These are phyloP conservation scores for Scelioninae gen. 2 DNA, from an alignment of 2,888 invertebrate species.

Conservation along the genomic window DNA sequence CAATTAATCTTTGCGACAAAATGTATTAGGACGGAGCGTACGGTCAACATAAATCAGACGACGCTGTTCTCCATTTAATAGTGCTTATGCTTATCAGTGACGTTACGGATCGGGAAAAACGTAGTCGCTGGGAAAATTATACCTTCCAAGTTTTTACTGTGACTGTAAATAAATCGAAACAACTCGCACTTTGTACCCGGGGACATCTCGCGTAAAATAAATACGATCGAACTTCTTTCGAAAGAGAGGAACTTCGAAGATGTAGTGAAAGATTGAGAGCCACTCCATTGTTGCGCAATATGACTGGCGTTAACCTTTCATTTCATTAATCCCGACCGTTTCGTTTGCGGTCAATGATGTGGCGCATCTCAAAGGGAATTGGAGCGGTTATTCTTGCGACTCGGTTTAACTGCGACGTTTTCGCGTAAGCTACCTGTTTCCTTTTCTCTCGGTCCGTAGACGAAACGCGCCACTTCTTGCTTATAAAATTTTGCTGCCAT, in stretches of 20 bases:
- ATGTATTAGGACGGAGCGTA: conserved; percentile 51
- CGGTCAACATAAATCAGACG: conserved; percentile 61
- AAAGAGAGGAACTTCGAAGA: conserved; percentile 5
- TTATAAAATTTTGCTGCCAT: background rate
- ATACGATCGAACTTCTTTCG: conserved; percentile 34
- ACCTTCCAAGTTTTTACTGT: conserved; percentile 50
- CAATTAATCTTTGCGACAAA: conserved; percentile 55
- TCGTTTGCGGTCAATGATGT: conserved; percentile 25
- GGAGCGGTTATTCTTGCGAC: background rate
- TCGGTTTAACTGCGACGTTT: conserved; percentile 7
- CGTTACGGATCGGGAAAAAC: conserved; percentile 56
- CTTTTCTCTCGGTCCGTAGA: no score
- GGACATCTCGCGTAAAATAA: conserved; percentile 30
- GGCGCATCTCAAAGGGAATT: background rate
- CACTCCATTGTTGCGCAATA: conserved; percentile 7
- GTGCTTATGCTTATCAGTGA: conserved; percentile 64
- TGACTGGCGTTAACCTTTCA: conserved; percentile 19
- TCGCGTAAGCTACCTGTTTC: background rate
- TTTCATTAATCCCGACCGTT: background rate
- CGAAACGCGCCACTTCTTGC: no score
- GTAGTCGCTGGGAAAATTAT: conserved; percentile 57
- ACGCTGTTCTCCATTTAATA: conserved; percentile 60
- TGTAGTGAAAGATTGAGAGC: conserved; percentile 20
- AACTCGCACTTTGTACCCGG: conserved; percentile 30
- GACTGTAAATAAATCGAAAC: conserved; percentile 42